Evolutionary conservation across 2,797 vertebrate species (phyloP), one percentile per base, ranked within the genome.

Genomic region (Helarctos malayanus): DNA sequence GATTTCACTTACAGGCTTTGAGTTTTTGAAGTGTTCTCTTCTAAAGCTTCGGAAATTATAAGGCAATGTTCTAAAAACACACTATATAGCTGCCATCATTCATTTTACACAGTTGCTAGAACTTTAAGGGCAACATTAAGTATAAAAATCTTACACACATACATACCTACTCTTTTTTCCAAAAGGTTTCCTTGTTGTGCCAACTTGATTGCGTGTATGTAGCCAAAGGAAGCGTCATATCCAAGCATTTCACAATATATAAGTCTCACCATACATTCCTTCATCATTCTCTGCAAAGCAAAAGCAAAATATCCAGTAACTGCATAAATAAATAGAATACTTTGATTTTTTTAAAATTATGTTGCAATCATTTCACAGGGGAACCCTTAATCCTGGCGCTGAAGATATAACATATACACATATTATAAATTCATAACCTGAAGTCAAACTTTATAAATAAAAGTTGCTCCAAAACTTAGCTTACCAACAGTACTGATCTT

Each of bases 161-260:
- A 99, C 99, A 15, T 99, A 99, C 99, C 99, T 12, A 99, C 99
- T 99, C 99, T 99, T 98, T 99, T 99, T 98, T 99, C 99, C 98
- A 99, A 98, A 84, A 99, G 99, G 35, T 99, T 99, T 98, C 99
- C 99, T 98, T 99, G 99, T 94, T 99, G 99, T n/a, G 99, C 99
- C 95, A 99, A 98, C 98, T 99, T 99, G 97, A 99, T 99, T 75
- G 99, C 99, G 13, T 99, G 99, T 98, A 99, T 99, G 73, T 99
- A 99, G 63, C 99, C 99, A 98, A 99, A 99, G 7, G 99, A 99
- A 81, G 99, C 99, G 95, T 99, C 99, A 0, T 99, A 99, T 1
- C 99, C 99, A 95, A 99, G 98, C 99, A 99, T 99, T 98, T 99
- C 99, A 98, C 99, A 99, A 98, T 99, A 99, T 97, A 99, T 99